These are phyloP conservation scores for Eilema sororculum DNA, from an alignment of 2,888 invertebrate genomes.

Conservation along the genomic window DNA sequence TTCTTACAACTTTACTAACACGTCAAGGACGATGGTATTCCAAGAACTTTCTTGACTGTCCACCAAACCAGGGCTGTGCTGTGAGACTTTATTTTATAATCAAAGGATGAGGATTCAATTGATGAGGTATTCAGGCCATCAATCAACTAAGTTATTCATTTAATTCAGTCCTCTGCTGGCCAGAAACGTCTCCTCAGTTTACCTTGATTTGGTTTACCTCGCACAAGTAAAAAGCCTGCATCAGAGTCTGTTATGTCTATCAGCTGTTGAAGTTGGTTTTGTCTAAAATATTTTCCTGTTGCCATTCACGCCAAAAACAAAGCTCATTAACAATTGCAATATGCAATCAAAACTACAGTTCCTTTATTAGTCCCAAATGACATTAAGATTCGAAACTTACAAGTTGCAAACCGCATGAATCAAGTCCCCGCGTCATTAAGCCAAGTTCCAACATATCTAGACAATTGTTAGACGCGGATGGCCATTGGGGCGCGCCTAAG, in stretches of 20 bases:
- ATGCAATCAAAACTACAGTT: slow-evolving; percentile 16
- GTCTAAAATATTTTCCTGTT: too few relatives aligned
- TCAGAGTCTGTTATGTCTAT: too few relatives aligned
- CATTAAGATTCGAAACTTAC: slow-evolving; percentile 39
- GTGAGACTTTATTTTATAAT: not conserved
- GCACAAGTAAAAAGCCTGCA: too few relatives aligned
- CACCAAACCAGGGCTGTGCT: not conserved
- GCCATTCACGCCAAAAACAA: not conserved
- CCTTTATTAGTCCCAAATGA: slow-evolving; percentile 39
- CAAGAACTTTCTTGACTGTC: not conserved
- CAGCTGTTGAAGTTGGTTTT: too few relatives aligned
- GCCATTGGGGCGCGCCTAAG: slow-evolving; percentile 64
- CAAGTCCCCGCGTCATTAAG: slow-evolving; percentile 65
- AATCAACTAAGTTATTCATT: too few relatives aligned
- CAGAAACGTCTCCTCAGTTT: too few relatives aligned
- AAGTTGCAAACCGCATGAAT: slow-evolving; percentile 65
- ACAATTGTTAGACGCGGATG: slow-evolving; percentile 55
- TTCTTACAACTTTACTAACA: not conserved
- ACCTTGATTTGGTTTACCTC: too few relatives aligned
- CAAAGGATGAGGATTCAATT: too few relatives aligned
- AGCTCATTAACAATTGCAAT: slow-evolving; percentile 17
- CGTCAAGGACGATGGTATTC: not conserved
- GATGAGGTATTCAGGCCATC: too few relatives aligned
- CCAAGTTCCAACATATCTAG: slow-evolving; percentile 65
- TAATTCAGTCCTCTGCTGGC: too few relatives aligned